Conservation (phyloP, 2,888 invertebrate genomes). For the Agriopis marginaria region DNA sequence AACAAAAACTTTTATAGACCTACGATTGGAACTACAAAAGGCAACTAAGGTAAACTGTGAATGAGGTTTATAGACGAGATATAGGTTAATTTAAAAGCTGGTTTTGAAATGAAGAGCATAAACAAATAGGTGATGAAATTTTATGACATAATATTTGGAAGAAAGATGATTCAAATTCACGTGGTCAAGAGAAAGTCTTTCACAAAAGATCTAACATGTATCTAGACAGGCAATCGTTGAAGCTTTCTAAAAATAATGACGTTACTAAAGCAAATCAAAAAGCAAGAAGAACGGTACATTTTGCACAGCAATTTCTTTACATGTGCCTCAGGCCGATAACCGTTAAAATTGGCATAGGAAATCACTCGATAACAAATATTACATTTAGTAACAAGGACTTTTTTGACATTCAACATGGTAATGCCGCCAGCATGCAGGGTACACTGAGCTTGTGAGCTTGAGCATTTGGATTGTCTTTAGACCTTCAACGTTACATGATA, state of each 20-base stretch:
- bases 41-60: constrained; percentile 42
- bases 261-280: constrained; percentile 8
- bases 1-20: constrained; percentile 47
- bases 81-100: constrained; percentile 33
- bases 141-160: constrained; percentile 6
- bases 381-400: background rate
- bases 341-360: constrained; percentile 18
- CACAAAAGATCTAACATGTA: background rate
- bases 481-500: too few relatives aligned
- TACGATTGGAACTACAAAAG: constrained; percentile 44
- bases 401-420: background rate
- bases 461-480: too few relatives aligned
- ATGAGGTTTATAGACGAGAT: constrained; percentile 37
- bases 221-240: constrained; percentile 1
- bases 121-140: constrained; percentile 16
- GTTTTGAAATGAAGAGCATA: constrained; percentile 20
- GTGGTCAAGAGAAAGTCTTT: background rate
- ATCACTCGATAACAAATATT: constrained; percentile 8
- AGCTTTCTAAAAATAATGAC: constrained; percentile 13
- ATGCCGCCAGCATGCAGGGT: too few relatives aligned
- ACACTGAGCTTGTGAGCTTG: too few relatives aligned
- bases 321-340: constrained; percentile 14
- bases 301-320: background rate
- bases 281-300: constrained; percentile 7
- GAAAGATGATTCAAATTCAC: constrained; percentile 1